Evolutionary conservation across 1,140 invertebrate genomes (phyloP).

Genomic region (Lasioglossum baleicum): DNA sequence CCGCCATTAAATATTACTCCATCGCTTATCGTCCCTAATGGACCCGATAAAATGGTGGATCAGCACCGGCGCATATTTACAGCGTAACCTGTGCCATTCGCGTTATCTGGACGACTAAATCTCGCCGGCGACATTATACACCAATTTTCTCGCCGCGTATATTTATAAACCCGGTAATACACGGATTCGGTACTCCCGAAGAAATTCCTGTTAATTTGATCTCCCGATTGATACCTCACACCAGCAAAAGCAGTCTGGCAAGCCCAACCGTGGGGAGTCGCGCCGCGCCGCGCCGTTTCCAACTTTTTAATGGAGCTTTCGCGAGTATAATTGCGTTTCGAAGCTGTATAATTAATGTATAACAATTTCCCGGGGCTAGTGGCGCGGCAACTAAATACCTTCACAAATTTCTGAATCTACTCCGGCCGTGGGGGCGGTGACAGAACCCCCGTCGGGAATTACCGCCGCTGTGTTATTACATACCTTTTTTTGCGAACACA

Average conservation of each 20-base stretch:
- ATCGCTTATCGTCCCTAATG: background rate
- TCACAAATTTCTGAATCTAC: constrained; percentile 13
- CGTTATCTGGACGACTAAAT: background rate
- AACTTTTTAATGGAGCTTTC: background rate
- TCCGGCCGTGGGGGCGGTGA: background rate
- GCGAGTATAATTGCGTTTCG: background rate
- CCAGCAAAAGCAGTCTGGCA: background rate
- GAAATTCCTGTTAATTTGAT: background rate
- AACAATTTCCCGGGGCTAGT: constrained; percentile 1
- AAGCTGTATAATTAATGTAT: constrained; percentile 19
- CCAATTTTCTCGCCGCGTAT: background rate
- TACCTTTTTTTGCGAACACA: background rate
- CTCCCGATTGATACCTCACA: background rate
- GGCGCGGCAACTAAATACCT: constrained; percentile 5
- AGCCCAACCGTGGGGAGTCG: background rate
- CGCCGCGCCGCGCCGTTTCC: background rate
- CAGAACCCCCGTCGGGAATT: background rate
- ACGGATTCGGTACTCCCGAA: background rate
- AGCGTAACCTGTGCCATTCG: background rate
- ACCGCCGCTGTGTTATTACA: background rate
- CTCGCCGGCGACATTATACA: background rate
- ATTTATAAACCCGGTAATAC: background rate
- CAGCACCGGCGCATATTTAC: background rate
- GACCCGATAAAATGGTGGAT: background rate
- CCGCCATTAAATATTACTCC: too few species aligned